phyloP scores from a whole-genome alignment of 2,113 vertebrate genomes.

The Paedocypris sp. region DNA sequence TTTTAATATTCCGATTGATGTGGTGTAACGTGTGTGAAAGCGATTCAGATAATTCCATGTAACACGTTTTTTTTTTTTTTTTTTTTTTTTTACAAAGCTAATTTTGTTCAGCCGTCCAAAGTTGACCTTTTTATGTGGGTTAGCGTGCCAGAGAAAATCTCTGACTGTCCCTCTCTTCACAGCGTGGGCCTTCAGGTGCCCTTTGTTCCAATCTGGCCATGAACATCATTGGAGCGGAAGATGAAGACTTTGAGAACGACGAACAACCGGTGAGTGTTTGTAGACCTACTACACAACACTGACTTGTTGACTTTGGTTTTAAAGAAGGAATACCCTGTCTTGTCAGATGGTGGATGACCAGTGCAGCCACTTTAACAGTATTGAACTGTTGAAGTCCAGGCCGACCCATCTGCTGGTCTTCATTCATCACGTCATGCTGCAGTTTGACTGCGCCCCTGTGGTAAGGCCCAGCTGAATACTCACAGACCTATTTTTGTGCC shows the following conservation, averaged over 20 bases:
- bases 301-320: not conserved
- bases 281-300: too few species aligned
- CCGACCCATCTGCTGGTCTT: constrained; percentile 78
- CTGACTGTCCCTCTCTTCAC: not conserved
- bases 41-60: too few species aligned
- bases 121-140: too few species aligned
- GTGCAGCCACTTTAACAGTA: constrained; percentile 62
- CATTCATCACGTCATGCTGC: constrained; percentile 76
- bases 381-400: constrained; percentile 63
- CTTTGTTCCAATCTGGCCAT: constrained; percentile 49
- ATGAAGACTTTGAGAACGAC: constrained; percentile 86
- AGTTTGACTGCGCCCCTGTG: constrained; percentile 77
- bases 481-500: constrained; percentile 10
- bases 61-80: not conserved
- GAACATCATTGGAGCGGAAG: constrained; percentile 83
- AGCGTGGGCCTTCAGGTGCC: constrained; percentile 46
- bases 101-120: too few species aligned
- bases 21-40: too few species aligned
- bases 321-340: too few species aligned
- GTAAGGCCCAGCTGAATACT: constrained; percentile 50
- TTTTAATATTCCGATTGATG: too few species aligned
- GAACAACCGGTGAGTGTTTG: constrained; percentile 70
- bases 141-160: too few species aligned
- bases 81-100: too few species aligned
- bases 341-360: constrained; percentile 63